phyloP scores from a whole-genome alignment of 2,113 vertebrate species.

The Percina caprodes region DNA sequence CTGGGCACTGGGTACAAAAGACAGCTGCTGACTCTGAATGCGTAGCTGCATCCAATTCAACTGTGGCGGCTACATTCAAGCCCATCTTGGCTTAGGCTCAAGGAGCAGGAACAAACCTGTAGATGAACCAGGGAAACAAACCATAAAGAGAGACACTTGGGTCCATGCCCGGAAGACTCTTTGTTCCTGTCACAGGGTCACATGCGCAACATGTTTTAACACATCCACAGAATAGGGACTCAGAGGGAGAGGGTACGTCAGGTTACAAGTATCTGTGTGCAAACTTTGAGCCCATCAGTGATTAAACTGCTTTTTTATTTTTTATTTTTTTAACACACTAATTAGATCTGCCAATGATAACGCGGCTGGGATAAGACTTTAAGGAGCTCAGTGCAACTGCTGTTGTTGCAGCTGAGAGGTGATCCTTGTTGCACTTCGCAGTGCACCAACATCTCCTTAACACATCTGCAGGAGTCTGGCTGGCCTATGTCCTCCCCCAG shows the following conservation, averaged over 20 bases:
- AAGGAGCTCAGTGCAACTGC: slow-evolving; percentile 10
- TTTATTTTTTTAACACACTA: too few relatives aligned
- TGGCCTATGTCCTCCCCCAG: slow-evolving; percentile 20
- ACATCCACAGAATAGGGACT: slow-evolving; percentile 4
- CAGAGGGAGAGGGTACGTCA: neutral
- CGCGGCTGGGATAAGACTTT: slow-evolving; percentile 49
- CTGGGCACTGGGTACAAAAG: slow-evolving; percentile 36
- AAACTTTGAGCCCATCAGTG: slow-evolving; percentile 57
- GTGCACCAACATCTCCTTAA: slow-evolving; percentile 3
- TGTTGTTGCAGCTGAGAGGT: slow-evolving; percentile 36
- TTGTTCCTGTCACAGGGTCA: slow-evolving; percentile 59
- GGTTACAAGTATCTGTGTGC: slow-evolving; percentile 28
- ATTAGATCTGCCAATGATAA: slow-evolving; percentile 56
- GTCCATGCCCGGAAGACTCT: slow-evolving; percentile 52
- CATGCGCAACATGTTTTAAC: slow-evolving; percentile 26
- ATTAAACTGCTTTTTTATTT: slow-evolving; percentile 54
- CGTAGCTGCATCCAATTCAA: slow-evolving; percentile 23
- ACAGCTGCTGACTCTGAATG: slow-evolving; percentile 36
- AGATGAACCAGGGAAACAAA: slow-evolving; percentile 3
- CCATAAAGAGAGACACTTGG: slow-evolving; percentile 42
- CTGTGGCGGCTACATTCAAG: slow-evolving; percentile 24
- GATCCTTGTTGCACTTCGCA: slow-evolving; percentile 4
- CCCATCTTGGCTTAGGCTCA: slow-evolving; percentile 41
- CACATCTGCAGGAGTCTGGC: slow-evolving; percentile 13
- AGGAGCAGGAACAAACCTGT: slow-evolving; percentile 47